Evolutionary conservation across 2,797 vertebrate genomes (phyloP), one percentile per base, ranked within the genome.

Genomic region (Tragopan temminckii): DNA sequence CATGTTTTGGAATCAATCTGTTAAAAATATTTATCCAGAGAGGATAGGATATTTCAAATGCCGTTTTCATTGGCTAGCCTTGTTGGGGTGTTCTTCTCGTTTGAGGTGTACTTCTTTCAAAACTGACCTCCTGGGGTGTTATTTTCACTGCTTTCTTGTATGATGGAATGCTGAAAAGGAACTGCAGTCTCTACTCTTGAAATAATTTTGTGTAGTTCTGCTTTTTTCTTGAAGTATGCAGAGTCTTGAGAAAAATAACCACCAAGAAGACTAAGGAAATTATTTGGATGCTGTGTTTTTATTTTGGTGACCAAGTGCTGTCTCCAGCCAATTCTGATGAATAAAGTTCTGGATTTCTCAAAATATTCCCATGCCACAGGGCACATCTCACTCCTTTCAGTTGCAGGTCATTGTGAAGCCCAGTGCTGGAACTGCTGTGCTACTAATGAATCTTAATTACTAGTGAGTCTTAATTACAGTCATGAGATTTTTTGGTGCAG

Each of bases 51-150:
- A 52, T 64, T 89, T 85, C 63, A 85, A 66, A 70, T 31, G 24
- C 52, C n/a, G 1, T 85, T 92, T 94, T 64, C 71, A 13, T 4
- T 45, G 19, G 21, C 5, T 24, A 61, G 66, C 42, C 43, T 82
- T 50, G 20, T 53, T 68, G 35, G 40, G 38, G 8, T 79, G 17
- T 31, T 83, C 31, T 83, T 85, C 66, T 63, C 21, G 21, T 78
- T 72, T 86, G 83, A 90, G 50, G 55, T 35, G 4, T 43, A 31
- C n/a, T 72, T 68, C 46, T 91, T 88, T 89, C 70, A 88, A 71
- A 29, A 76, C 35, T 81, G 66, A 67, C 21, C 17, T 81, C 76
- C 90, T 62, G 55, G 15, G 17, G 42, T 21, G 17, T 59, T 17
- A 55, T 88, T 69, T 76, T 78, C 78, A 33, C 42, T 85, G 9